Conservation (phyloP, 2,797 vertebrate genomes). For the Sarcophilus harrisii region DNA sequence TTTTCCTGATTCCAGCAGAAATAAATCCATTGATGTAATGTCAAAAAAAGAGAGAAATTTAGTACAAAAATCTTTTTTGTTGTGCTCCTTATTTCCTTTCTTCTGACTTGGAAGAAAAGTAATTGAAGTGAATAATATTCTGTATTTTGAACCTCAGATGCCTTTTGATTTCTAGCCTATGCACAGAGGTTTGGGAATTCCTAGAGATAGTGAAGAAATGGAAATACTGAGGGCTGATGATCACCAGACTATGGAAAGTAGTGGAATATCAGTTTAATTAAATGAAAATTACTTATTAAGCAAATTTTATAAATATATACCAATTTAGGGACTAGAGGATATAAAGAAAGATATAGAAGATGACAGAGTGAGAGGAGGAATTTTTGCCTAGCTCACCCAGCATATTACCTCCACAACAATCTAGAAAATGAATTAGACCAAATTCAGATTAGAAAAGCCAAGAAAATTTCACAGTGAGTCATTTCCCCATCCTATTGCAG, state of each 20-base stretch:
- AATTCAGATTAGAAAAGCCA: not conserved
- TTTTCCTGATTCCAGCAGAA: conserved; percentile 16
- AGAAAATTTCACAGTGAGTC: not conserved
- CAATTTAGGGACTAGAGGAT: not conserved
- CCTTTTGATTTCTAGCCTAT: not conserved
- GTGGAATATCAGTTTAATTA: too few species aligned
- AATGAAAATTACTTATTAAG: not conserved
- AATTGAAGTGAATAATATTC: not conserved
- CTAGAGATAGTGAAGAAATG: not conserved
- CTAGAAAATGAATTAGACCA: not conserved
- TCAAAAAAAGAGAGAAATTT: not conserved
- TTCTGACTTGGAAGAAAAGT: not conserved
- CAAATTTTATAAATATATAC: not conserved
- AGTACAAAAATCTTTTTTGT: not conserved
- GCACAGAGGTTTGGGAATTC: not conserved
- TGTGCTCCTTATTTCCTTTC: not conserved
- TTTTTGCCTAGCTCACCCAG: not conserved
- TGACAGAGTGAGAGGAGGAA: not conserved
- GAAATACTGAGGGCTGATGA: not conserved
- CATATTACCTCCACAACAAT: not conserved
- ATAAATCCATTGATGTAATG: not conserved
- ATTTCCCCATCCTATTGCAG: not conserved
- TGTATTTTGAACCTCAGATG: not conserved
- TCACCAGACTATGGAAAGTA: not conserved
- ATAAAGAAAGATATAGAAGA: not conserved